Conservation (phyloP, 2,888 invertebrate species). For the Nemurella pictetii region DNA sequence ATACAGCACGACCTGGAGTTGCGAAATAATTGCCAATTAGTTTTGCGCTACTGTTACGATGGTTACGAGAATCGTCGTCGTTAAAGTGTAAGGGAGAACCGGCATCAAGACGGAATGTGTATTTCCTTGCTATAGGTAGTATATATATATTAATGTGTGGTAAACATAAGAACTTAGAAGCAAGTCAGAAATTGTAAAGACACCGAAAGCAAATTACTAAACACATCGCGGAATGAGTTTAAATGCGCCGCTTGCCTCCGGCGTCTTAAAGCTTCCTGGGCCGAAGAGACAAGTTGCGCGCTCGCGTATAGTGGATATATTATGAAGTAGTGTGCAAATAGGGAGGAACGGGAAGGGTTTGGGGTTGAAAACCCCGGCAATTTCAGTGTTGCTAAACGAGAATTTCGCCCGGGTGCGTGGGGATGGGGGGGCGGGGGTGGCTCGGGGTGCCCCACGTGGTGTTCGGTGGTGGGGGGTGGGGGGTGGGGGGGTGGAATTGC, state of each 20-base stretch:
- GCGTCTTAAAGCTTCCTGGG: neutral
- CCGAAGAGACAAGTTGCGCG: neutral
- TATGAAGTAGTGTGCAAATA: neutral
- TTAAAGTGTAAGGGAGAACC: neutral
- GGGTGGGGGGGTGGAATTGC: conserved; percentile 1
- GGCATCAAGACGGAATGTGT: neutral
- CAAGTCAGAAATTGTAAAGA: neutral
- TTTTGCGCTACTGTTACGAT: no score
- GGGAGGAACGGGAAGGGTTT: neutral
- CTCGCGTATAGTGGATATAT: neutral
- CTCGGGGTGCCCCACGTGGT: no score
- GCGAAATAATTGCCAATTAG: neutral
- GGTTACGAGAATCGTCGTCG: neutral
- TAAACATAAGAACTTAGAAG: neutral
- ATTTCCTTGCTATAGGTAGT: neutral
- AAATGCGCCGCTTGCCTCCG: neutral
- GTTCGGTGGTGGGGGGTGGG: no score
- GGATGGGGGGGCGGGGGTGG: neutral
- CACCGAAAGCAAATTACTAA: neutral
- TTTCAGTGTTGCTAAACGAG: neutral
- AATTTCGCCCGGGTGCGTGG: neutral
- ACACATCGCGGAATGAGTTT: neutral
- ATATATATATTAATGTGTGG: neutral
- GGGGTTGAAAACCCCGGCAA: neutral
- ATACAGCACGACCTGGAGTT: conserved; percentile 69